Evolutionary conservation across 2,888 invertebrate species (phyloP).

Genomic region (Thera obeliscata): DNA sequence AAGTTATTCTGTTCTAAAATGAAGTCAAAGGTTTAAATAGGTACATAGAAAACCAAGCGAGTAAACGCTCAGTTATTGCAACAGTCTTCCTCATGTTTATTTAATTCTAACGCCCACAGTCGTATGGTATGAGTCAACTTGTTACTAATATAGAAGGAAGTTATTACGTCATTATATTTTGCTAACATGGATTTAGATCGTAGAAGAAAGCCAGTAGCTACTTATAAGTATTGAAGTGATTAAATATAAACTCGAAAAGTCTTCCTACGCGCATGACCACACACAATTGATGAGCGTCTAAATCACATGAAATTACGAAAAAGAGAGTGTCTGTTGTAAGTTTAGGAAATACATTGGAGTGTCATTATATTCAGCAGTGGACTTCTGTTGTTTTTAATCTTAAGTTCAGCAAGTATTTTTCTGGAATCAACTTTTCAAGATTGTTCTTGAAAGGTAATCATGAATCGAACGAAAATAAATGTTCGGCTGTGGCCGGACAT

Average conservation of each 20-base stretch:
- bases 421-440: background rate
- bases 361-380: background rate
- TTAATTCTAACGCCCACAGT: conserved; percentile 30
- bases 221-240: background rate
- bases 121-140: conserved; percentile 27
- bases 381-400: background rate
- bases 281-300: conserved; percentile 7
- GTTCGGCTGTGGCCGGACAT: background rate
- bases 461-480: background rate
- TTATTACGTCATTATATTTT: background rate
- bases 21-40: background rate
- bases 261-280: background rate
- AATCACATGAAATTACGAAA: background rate
- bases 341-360: too few relatives aligned
- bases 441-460: background rate
- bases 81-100: conserved; percentile 24
- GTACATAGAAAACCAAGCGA: conserved; percentile 13
- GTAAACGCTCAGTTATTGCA: conserved; percentile 15
- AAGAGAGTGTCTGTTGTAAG: too few relatives aligned
- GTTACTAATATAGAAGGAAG: conserved; percentile 3
- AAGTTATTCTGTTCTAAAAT: too few relatives aligned
- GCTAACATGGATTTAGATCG: background rate
- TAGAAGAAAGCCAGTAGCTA: background rate
- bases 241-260: background rate
- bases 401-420: too few relatives aligned